A percentile compares a stretch with the other conserved stretches of the same genome.
Conservation (phyloP, 2,888 invertebrate species). For the Patella depressa region DNA sequence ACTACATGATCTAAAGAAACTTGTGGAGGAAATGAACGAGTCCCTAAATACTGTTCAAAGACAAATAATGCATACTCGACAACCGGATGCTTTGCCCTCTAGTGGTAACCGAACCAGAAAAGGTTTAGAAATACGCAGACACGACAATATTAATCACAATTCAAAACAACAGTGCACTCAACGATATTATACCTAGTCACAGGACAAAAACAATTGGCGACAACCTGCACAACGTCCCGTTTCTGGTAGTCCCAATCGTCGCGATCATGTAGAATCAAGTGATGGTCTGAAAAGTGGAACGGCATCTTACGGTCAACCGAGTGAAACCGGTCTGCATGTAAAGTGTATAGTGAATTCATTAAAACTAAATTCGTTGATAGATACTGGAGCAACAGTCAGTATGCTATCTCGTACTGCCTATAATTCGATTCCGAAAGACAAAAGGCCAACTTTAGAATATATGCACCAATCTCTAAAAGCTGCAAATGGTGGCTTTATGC, state of each 20-base stretch:
- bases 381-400: constrained; percentile 8
- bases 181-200: too few relatives aligned
- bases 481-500: constrained; percentile 1
- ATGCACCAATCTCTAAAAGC: not conserved
- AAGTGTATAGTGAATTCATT: not conserved
- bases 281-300: too few relatives aligned
- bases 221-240: too few relatives aligned
- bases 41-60: not conserved
- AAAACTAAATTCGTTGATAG: not conserved
- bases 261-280: too few relatives aligned
- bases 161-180: too few relatives aligned
- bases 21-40: not conserved
- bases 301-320: not conserved
- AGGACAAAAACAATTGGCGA: too few relatives aligned
- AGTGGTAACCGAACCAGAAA: too few relatives aligned
- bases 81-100: too few relatives aligned
- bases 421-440: not conserved
- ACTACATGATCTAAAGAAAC: too few relatives aligned
- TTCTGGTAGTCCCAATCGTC: too few relatives aligned
- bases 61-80: not conserved
- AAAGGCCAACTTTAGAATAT: not conserved
- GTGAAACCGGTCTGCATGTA: constrained; percentile 1
- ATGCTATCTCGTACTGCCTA: not conserved
- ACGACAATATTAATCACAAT: too few relatives aligned
- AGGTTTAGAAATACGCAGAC: too few relatives aligned